Conservation (phyloP, 1,140 invertebrate species). For the Drosophila erecta region DNA sequence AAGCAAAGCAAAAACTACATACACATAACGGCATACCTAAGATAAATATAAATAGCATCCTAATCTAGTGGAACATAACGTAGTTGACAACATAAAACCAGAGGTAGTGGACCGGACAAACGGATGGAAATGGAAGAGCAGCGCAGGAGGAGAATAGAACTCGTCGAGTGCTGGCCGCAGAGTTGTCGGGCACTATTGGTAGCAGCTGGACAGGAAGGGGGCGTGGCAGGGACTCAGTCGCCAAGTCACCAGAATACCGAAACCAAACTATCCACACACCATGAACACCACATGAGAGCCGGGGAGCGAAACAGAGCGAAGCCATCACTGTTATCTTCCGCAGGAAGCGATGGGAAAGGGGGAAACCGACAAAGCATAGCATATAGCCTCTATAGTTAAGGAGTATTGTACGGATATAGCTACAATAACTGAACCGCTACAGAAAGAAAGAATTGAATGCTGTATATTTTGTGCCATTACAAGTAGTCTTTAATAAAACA, state of each 20-base stretch:
- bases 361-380: slow-evolving; percentile 27
- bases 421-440: slow-evolving; percentile 38
- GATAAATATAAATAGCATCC: slow-evolving; percentile 82
- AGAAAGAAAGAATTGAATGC: slow-evolving; percentile 61
- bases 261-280: slow-evolving; percentile 26
- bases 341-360: slow-evolving; percentile 22
- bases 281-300: slow-evolving; percentile 15
- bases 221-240: slow-evolving; percentile 19
- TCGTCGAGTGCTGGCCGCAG: slow-evolving; percentile 42
- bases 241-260: slow-evolving; percentile 27
- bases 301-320: slow-evolving; percentile 17
- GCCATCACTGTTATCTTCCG: slow-evolving; percentile 40
- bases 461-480: slow-evolving; percentile 84
- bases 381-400: slow-evolving; percentile 49
- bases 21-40: slow-evolving; percentile 81
- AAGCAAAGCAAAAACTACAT: slow-evolving; percentile 72
- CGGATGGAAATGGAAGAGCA: slow-evolving; percentile 16
- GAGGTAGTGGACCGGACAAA: slow-evolving; percentile 21
- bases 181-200: slow-evolving; percentile 50
- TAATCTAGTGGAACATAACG: slow-evolving; percentile 82
- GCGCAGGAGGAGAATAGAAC: slow-evolving; percentile 41
- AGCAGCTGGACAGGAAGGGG: slow-evolving; percentile 27
- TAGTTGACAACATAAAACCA: slow-evolving; percentile 68
- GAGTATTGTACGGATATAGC: slow-evolving; percentile 28
- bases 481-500: slow-evolving; percentile 66